Base-by-base conservation (phyloP, 1,140 invertebrate genomes). In the Lepidurus apus region DNA sequence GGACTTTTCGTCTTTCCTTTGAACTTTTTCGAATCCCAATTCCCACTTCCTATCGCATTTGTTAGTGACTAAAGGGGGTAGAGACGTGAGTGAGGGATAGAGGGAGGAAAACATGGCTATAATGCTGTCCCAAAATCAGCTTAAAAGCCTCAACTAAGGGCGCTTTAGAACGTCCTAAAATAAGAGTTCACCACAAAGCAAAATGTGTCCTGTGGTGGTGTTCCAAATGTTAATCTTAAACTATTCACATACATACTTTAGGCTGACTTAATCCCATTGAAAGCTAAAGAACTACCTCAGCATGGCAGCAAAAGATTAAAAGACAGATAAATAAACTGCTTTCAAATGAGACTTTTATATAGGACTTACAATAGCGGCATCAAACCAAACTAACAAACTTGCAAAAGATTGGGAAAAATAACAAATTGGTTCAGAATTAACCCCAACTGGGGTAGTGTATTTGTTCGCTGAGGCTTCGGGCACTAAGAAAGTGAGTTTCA, bases 231-330 rank as follows among this genome's bases (percentile, higher is more conserved):
- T 65, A 65, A 65, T 65, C 53, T 65, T n/a, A 65, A 65, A 21
- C 53, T 65, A 65, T 65, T 65, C 53, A 65, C 53, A 34, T 65
- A 65, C 9, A 13, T 65, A 21, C 53, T 65, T n/a, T 65, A 65
- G 53, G 53, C 17, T 13, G 8, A n/a, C 21, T 65, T 65, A 65
- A 65, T 65, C 53, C 53, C 8, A 65, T 65, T 65, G 53, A 65
- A 21, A n/a, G 53, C 13, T 21, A n/a, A 65, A 65, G 53, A 65
- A 65, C 53, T n/a, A 65, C 1, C 53, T 17, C 53, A 65, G 53
- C 53, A 65, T 65, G 53, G 53, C 53, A 65, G 53, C 53, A 65
- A 8, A n/a, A 65, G 34, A n/a, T 9, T 65, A 17, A 65, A 65
- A 65, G 17, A 13, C 13, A 5, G 53, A 65, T 21, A 65, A 65